Base-by-base conservation (phyloP, 2,888 invertebrate genomes). In the Sisyra terminalis region DNA sequence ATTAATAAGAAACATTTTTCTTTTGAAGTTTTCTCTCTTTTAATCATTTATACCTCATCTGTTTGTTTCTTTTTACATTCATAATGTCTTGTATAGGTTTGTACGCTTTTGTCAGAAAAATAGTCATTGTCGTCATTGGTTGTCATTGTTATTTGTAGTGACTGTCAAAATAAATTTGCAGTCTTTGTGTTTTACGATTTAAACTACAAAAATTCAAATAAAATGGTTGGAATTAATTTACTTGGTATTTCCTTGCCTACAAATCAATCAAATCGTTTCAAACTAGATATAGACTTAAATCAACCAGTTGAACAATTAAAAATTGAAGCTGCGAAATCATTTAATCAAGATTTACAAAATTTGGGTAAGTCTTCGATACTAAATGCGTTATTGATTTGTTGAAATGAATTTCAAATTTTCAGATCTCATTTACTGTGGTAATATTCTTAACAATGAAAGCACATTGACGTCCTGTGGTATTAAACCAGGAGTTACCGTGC, bases 371-470 rank as follows among this genome's bases (percentile, higher is more conserved):
- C 16, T 11, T 17, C 37, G 24, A 40, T n/a, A n/a, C n/a, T n/a
- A n/a, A n/a, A n/a, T n/a, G n/a, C n/a, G n/a, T n/a, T n/a, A 17
- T 42, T 43, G 15, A 13, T 44, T 47, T 43, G 14, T 34, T 8
- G 17, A 15, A 42, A 40, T 18, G 10, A 10, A 43, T 4, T 29
- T 41, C 15, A 29, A 29, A 30, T 46, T 59, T 59, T 13, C 55
- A 83, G 80, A 78, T 57, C 58, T 82, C 10, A 69, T 80, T 39
- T 80, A 79, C 55, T 77, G 78, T 60, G 85, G 85, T 3, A 70
- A 74, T 52, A 67, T 78, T 46, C 59, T 86, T 42, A 74, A 77
- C 51, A 75, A 75, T 51, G 68, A 71, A 5, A 63, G 67, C 16
- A 70, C 73, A 2, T 59, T 84, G 10, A 67, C 70, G 48, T 72